A percentile compares a stretch with the other conserved stretches of the same genome.
These are phyloP conservation scores for Subanguina moxae DNA, from an alignment of 1,140 invertebrate genomes.

Conservation along the genomic window DNA sequence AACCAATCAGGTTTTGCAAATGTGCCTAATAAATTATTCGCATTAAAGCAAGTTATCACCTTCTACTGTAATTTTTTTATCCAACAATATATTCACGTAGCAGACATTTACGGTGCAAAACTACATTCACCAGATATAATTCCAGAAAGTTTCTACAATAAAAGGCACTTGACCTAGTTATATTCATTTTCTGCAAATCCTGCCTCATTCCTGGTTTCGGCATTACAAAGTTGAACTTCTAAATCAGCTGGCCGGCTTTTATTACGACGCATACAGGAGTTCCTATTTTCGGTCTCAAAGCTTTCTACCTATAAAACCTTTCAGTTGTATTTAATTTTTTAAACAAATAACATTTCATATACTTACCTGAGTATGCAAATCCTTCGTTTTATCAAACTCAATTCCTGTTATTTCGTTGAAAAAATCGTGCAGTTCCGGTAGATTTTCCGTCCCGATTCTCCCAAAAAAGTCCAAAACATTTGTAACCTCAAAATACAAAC, in stretches of 20 bases:
- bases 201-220: slow-evolving; percentile 5
- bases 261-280: slow-evolving; percentile 30
- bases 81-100: no score
- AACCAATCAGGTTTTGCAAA: no score
- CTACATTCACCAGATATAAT: no score
- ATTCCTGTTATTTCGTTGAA: slow-evolving; percentile 53
- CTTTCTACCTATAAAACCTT: slow-evolving; percentile 43
- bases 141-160: no score
- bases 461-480: slow-evolving; percentile 54
- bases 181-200: slow-evolving; percentile 19
- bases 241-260: slow-evolving; percentile 48
- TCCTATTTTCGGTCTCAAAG: slow-evolving; percentile 52
- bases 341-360: slow-evolving; percentile 13
- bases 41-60: no score
- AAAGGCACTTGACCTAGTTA: slow-evolving; percentile 7
- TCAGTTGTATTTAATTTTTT: background rate
- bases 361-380: slow-evolving; percentile 48
- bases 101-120: no score
- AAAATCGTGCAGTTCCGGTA: slow-evolving; percentile 40
- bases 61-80: no score
- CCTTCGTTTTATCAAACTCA: slow-evolving; percentile 37
- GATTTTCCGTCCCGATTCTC: slow-evolving; percentile 35
- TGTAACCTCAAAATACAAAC: slow-evolving; percentile 3
- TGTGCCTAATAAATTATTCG: no score
- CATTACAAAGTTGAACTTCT: slow-evolving; percentile 32